These are phyloP conservation scores for Phallusia fumigata DNA, from an alignment of 23 tunicate species.

Conservation along the genomic window DNA sequence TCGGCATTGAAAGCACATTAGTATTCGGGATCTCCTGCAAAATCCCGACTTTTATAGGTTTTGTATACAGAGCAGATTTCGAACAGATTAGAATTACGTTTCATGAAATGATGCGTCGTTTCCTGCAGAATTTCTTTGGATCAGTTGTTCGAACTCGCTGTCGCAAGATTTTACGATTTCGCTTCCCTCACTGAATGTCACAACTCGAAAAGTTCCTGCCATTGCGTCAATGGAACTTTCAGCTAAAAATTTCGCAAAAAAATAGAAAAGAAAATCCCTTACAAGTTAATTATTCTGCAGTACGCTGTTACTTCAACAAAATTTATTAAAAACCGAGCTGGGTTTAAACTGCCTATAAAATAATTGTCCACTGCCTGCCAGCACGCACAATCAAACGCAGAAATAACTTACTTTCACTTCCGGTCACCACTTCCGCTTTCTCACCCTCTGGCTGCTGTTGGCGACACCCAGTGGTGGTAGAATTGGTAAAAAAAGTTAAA, in stretches of 20 bases:
- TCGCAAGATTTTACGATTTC: not conserved
- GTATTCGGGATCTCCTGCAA: not conserved
- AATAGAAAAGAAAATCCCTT: too few relatives aligned
- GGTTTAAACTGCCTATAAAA: too few relatives aligned
- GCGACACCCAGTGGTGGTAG: not conserved
- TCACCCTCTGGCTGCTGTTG: too few relatives aligned
- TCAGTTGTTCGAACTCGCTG: not conserved
- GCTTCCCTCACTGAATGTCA: not conserved
- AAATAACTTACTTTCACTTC: too few relatives aligned
- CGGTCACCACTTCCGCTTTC: too few relatives aligned
- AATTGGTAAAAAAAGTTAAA: not conserved
- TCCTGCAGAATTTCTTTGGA: too few relatives aligned
- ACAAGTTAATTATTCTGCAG: too few relatives aligned
- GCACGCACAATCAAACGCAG: too few relatives aligned
- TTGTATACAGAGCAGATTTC: not conserved
- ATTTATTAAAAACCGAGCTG: too few relatives aligned
- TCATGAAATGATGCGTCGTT: not conserved
- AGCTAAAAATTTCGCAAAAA: too few relatives aligned
- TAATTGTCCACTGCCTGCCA: too few relatives aligned
- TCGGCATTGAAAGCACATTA: slow-evolving; percentile 19
- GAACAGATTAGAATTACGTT: not conserved
- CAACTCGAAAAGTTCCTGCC: not conserved
- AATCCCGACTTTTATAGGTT: not conserved
- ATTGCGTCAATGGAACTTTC: not conserved
- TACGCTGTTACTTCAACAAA: too few relatives aligned